Evolutionary conservation across 2,113 vertebrate genomes (phyloP).

Genomic region (Grammomys surdaster): DNA sequence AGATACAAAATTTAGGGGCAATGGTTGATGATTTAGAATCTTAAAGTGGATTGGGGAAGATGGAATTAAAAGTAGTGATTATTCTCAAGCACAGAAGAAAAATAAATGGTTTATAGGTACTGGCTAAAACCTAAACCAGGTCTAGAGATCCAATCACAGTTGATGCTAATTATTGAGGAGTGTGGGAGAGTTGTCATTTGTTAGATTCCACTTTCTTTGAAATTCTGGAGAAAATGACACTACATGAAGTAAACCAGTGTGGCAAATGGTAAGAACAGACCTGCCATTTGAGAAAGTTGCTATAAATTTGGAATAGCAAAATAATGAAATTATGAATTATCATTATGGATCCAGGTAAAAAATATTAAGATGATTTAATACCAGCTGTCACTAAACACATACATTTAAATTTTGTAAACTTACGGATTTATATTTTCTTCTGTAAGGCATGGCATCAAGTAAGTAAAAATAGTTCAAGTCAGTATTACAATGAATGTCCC

Average conservation of each 20-base stretch:
- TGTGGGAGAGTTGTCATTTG: background rate
- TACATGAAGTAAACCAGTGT: background rate
- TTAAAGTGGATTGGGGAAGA: background rate
- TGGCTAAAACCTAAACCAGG: background rate
- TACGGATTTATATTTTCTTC: background rate
- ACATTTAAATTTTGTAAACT: conserved; percentile 7
- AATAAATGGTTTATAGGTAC: background rate
- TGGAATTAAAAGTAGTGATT: background rate
- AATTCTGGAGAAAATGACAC: background rate
- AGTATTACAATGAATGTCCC: conserved; percentile 20
- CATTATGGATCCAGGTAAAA: background rate
- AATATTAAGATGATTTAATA: background rate
- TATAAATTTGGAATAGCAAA: conserved; percentile 15
- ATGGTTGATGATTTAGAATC: background rate
- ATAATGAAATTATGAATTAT: background rate
- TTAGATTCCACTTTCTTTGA: background rate
- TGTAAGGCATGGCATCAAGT: background rate
- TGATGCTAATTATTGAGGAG: background rate
- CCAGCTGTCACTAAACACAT: background rate
- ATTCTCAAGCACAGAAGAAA: background rate
- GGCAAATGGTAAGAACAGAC: background rate
- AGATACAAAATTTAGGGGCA: background rate
- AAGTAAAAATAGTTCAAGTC: background rate
- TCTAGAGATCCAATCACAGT: background rate
- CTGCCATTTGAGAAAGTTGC: background rate